Base-by-base conservation (phyloP, 2,797 vertebrate species). In the Manis crassicaudata region DNA sequence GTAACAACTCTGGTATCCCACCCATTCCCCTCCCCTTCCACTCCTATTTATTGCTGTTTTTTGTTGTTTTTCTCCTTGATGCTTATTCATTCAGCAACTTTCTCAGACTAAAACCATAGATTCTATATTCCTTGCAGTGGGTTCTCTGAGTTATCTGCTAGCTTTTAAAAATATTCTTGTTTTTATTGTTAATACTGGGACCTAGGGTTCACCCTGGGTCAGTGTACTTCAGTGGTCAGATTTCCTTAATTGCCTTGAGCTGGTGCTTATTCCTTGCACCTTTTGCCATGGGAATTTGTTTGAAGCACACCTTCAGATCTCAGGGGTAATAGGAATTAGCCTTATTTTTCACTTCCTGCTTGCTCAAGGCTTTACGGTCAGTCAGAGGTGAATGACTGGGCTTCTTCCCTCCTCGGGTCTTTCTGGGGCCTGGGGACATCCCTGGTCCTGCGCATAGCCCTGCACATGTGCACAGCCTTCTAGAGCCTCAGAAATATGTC, bases 171-270 rank as follows among this genome's bases (percentile, higher is more conserved):
- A 63, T 58, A 56, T 37, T 65, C 4, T 80, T 67, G 12, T 29
- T 88, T 90, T 85, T 32, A 79, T 72, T 65, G 81, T 93, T 76
- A 93, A 90, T 25, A 37, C 29, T 72, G 20, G 18, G 12, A 58
- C 2, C 14, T 32, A 72, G 5, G 46, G 17, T 18, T 76, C 27
- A 46, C 16, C 16, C 27, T 6, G 16, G n/a, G 3, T 72, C 56
- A 91, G 4, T 75, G n/a, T 60, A 40, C 9, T 82, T 86, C 43
- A 94, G 25, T 25, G 27, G 6, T 20, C 29, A 75, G 43, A 58
- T 88, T 92, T 92, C 63, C 73, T 77, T 75, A 62, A 46, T 1
- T 73, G 23, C 29, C 67, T 76, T 43, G 14, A 83, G 50, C 9
- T 8, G 72, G 7, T 58, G 58, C 2, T 2, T 50, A 60, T 43